Percentiles rank a stretch among this genome's conserved stretches.
These are phyloP conservation scores for Hirundichthys speculiger DNA, from an alignment of 2,113 vertebrate species.

Conservation along the genomic window DNA sequence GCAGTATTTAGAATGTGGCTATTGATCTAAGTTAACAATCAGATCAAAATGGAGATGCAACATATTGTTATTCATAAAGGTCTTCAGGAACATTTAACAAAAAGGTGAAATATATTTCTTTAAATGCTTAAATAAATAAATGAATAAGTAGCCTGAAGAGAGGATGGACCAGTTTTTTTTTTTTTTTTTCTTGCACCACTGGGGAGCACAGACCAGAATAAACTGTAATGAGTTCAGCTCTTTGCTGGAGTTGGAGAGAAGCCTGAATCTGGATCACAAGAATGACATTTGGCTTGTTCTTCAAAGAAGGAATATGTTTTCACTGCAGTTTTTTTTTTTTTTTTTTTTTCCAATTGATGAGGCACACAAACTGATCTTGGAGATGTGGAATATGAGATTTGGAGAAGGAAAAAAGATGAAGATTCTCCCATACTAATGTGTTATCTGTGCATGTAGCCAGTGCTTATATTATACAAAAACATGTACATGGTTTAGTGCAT, in stretches of 20 bases:
- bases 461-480: not conserved
- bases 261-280: constrained; percentile 46
- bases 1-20: too few relatives aligned
- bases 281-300: constrained; percentile 17
- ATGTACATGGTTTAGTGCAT: not conserved
- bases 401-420: not conserved
- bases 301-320: constrained; percentile 7
- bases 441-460: not conserved
- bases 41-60: too few relatives aligned
- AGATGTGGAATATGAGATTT: not conserved
- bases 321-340: not conserved
- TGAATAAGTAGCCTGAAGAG: constrained; percentile 35
- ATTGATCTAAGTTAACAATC: too few relatives aligned
- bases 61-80: too few relatives aligned
- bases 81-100: too few relatives aligned
- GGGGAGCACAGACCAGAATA: constrained; percentile 51
- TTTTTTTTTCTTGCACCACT: constrained; percentile 49
- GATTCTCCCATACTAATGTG: not conserved
- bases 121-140: too few relatives aligned
- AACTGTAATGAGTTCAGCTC: constrained; percentile 64
- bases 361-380: constrained; percentile 9
- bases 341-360: constrained; percentile 14
- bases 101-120: too few relatives aligned
- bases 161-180: constrained; percentile 20
- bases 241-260: constrained; percentile 44